Percentiles rank a stretch among this genome's conserved stretches.
Conservation (phyloP, 2,797 vertebrate genomes). For the Crax fasciolata region DNA sequence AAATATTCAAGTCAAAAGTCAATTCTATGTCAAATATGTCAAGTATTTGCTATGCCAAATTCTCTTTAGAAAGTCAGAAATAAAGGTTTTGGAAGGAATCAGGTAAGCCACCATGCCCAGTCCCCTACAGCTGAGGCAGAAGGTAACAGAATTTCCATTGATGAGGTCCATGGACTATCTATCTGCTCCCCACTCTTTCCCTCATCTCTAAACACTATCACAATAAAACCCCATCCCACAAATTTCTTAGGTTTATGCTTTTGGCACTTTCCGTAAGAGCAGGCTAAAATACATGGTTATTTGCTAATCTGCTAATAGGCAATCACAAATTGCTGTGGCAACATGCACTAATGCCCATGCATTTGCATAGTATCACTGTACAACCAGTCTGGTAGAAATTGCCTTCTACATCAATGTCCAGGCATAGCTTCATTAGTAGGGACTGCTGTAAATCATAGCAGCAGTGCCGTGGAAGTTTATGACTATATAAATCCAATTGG, state of each 20-base stretch:
- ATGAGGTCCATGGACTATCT: background rate
- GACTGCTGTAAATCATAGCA: slow-evolving; percentile 77
- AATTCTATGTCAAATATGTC: no score
- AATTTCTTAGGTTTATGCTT: background rate
- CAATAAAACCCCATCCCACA: background rate
- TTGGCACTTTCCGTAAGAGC: background rate
- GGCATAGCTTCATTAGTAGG: slow-evolving; percentile 65
- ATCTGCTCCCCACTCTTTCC: background rate
- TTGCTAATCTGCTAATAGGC: slow-evolving; percentile 46
- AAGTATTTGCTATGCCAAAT: slow-evolving; percentile 9
- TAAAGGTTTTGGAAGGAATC: background rate
- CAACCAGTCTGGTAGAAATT: slow-evolving; percentile 46
- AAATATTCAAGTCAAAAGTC: no score
- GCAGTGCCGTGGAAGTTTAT: slow-evolving; percentile 79
- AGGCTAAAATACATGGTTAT: background rate
- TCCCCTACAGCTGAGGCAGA: background rate
- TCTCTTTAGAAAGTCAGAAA: slow-evolving; percentile 25
- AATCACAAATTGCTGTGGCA: background rate
- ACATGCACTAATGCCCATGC: background rate
- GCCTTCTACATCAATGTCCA: slow-evolving; percentile 54
- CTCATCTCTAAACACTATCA: background rate
- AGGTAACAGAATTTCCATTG: background rate
- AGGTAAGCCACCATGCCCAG: background rate
- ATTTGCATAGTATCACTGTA: slow-evolving; percentile 27
- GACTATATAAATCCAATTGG: slow-evolving; percentile 77